phyloP scores from a whole-genome alignment of 2,888 invertebrate species.

The Keiferia lycopersicella region DNA sequence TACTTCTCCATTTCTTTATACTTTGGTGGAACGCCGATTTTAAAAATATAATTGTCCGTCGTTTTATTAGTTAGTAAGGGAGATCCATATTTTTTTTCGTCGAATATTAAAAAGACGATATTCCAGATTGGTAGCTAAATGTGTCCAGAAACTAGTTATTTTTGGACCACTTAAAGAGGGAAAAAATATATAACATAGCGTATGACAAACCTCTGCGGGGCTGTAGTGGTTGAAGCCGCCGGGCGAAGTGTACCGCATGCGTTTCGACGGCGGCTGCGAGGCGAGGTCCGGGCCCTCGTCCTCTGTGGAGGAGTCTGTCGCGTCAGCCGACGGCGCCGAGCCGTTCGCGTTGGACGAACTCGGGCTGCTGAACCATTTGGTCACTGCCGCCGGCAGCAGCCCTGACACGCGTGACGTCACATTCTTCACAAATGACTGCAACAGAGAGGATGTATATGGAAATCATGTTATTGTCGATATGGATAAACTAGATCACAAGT shows the following conservation, averaged over 20 bases:
- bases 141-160: too few species aligned
- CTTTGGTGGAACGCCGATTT: too few species aligned
- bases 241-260: conserved; percentile 51
- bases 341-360: conserved; percentile 63
- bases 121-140: too few species aligned
- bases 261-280: conserved; percentile 73
- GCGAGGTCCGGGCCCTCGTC: conserved; percentile 56
- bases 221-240: conserved; percentile 42
- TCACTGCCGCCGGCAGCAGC: conserved; percentile 82
- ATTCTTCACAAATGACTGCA: conserved; percentile 86
- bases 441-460: conserved; percentile 43
- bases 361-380: conserved; percentile 77
- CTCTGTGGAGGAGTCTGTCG: conserved; percentile 66
- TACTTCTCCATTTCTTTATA: too few species aligned
- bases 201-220: conserved; percentile 52
- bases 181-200: too few species aligned
- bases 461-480: too few species aligned
- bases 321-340: conserved; percentile 60
- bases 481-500: too few species aligned
- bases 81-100: too few species aligned
- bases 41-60: too few species aligned
- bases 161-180: too few species aligned
- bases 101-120: too few species aligned
- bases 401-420: conserved; percentile 84
- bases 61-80: too few species aligned